These are phyloP conservation scores for Xiphorhynchus erythropygius DNA, from an alignment of 2,797 vertebrate species.

Conservation along the genomic window DNA sequence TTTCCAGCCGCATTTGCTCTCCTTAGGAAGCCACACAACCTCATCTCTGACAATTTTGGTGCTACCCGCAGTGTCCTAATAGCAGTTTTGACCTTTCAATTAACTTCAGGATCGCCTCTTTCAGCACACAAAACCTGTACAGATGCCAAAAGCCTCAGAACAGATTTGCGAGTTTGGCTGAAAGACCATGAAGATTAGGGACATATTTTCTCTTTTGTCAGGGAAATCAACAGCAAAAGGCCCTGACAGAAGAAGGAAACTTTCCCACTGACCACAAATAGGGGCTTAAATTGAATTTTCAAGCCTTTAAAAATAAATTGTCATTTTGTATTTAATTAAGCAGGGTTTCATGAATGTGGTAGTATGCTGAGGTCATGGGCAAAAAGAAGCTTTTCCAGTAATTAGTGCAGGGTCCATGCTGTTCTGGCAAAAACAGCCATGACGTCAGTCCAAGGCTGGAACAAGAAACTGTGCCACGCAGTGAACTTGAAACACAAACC, in stretches of 20 bases:
- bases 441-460: constrained; percentile 8
- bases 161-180: constrained; percentile 26
- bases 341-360: constrained; percentile 38
- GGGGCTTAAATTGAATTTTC: constrained; percentile 38
- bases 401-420: constrained; percentile 61
- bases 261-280: constrained; percentile 51
- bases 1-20: constrained; percentile 15
- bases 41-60: not conserved
- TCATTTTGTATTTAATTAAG: constrained; percentile 59
- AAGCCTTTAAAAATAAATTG: constrained; percentile 47
- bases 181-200: constrained; percentile 42
- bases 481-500: constrained; percentile 29
- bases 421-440: constrained; percentile 60
- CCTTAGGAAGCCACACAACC: not conserved
- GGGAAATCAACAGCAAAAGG: constrained; percentile 41
- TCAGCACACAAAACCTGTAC: constrained; percentile 17
- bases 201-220: constrained; percentile 59
- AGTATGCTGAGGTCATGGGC: constrained; percentile 61
- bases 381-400: constrained; percentile 64
- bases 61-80: constrained; percentile 7
- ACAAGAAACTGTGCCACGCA: not conserved
- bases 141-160: constrained; percentile 18
- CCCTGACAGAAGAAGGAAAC: not conserved
- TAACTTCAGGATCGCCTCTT: constrained; percentile 44
- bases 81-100: constrained; percentile 53